Evolutionary conservation across 2,888 invertebrate species (phyloP).

Genomic region (Lottia scabra): DNA sequence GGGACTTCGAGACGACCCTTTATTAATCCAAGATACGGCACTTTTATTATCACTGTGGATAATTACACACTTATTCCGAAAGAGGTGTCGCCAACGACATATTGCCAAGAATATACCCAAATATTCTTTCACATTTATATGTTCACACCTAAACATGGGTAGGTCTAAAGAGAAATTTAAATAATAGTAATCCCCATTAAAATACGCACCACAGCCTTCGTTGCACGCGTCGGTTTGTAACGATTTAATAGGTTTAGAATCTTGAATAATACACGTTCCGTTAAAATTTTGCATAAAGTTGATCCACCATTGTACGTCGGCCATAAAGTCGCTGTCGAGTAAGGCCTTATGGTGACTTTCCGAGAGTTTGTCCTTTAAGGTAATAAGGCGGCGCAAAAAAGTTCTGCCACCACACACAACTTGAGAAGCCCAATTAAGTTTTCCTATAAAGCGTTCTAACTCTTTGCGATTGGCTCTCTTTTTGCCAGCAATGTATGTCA

Average conservation of each 20-base stretch:
- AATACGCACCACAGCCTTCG: too few relatives aligned
- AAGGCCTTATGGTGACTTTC: neutral
- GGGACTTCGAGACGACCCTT: neutral
- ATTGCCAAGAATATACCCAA: neutral
- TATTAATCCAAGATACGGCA: neutral
- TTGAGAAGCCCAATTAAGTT: neutral
- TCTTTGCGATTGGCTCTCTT: neutral
- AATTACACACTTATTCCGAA: neutral
- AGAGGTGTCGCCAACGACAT: neutral
- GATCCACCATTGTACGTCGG: neutral
- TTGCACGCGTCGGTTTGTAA: too few relatives aligned
- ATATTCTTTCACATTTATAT: neutral
- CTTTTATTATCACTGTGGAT: neutral
- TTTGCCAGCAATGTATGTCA: neutral
- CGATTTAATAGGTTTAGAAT: neutral
- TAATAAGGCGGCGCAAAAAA: neutral
- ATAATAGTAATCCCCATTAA: too few relatives aligned
- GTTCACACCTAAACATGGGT: too few relatives aligned
- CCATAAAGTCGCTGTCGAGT: neutral
- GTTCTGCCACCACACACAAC: neutral
- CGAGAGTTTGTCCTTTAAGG: neutral
- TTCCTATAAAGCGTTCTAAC: neutral
- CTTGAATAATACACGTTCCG: neutral
- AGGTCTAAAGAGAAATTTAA: too few relatives aligned
- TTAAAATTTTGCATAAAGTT: neutral